Evolutionary conservation across 2,888 invertebrate genomes (phyloP).

Genomic region (Agrotis ipsilon): DNA sequence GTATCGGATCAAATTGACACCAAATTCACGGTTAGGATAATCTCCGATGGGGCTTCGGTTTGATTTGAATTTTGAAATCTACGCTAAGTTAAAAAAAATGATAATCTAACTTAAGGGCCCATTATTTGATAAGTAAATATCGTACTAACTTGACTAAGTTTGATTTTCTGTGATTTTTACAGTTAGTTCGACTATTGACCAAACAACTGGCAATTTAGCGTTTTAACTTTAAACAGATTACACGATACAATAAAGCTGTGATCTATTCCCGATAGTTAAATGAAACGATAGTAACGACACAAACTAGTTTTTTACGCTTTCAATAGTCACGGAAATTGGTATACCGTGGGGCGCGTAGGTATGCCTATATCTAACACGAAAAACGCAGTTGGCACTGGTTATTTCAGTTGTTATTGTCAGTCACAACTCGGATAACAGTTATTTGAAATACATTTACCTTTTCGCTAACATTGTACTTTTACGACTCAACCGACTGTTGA

Average conservation of each 20-base stretch:
- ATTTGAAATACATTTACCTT: constrained; percentile 39
- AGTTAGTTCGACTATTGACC: too few species aligned
- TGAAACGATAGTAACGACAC: background rate
- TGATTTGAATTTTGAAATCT: constrained; percentile 28
- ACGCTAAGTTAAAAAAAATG: background rate
- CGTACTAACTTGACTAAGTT: too few species aligned
- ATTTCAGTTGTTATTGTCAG: constrained; percentile 36
- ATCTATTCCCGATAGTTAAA: background rate
- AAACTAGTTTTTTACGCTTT: constrained; percentile 5
- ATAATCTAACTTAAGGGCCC: background rate
- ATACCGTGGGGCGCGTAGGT: background rate
- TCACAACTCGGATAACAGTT: constrained; percentile 22
- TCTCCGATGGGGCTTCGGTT: constrained; percentile 20
- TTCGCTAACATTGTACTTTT: constrained; percentile 18
- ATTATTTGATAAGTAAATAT: too few species aligned
- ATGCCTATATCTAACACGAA: constrained; percentile 1
- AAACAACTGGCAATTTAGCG: too few species aligned
- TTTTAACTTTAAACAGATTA: too few species aligned
- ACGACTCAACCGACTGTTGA: constrained; percentile 34
- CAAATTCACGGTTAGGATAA: constrained; percentile 25
- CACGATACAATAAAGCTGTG: background rate
- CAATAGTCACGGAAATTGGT: constrained; percentile 6
- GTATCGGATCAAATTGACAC: constrained; percentile 20
- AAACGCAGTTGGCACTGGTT: constrained; percentile 22
- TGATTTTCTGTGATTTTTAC: too few species aligned